Percentiles rank a stretch among this genome's conserved stretches.
Conservation (phyloP, 2,113 vertebrate species). For the Caloenas nicobarica region DNA sequence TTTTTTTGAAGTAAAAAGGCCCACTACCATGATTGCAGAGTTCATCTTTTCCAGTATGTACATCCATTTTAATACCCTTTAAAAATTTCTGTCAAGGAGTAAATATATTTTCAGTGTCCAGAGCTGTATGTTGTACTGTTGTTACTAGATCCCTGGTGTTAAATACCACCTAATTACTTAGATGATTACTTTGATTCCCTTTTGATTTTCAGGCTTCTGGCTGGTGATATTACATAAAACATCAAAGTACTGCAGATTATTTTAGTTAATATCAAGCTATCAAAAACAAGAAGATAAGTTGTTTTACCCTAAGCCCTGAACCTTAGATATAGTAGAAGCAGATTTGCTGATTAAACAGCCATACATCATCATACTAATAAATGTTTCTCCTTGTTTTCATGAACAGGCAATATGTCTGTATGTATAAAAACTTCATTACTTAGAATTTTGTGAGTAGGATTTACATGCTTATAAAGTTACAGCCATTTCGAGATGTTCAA, state of each 20-base stretch:
- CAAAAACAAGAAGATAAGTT: not conserved
- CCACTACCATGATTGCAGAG: not conserved
- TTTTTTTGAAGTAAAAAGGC: not conserved
- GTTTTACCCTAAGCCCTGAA: not conserved
- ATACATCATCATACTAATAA: not conserved
- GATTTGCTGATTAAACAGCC: not conserved
- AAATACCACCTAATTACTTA: not conserved
- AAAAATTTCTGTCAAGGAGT: not conserved
- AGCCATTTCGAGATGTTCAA: not conserved
- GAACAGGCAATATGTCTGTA: not conserved
- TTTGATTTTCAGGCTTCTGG: not conserved
- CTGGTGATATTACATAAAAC: not conserved
- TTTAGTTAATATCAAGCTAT: not conserved
- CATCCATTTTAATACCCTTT: not conserved
- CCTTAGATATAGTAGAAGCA: not conserved
- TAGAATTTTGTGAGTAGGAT: not conserved
- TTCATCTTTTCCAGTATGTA: fast-evolving
- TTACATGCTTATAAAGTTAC: not conserved
- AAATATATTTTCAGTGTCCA: not conserved
- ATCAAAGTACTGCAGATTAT: not conserved
- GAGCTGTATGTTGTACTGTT: not conserved
- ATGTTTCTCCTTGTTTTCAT: not conserved
- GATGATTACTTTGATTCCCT: not conserved
- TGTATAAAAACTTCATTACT: not conserved
- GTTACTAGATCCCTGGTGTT: not conserved